Base-by-base conservation (phyloP, 2,797 vertebrate species). In the Tangara arthus region DNA sequence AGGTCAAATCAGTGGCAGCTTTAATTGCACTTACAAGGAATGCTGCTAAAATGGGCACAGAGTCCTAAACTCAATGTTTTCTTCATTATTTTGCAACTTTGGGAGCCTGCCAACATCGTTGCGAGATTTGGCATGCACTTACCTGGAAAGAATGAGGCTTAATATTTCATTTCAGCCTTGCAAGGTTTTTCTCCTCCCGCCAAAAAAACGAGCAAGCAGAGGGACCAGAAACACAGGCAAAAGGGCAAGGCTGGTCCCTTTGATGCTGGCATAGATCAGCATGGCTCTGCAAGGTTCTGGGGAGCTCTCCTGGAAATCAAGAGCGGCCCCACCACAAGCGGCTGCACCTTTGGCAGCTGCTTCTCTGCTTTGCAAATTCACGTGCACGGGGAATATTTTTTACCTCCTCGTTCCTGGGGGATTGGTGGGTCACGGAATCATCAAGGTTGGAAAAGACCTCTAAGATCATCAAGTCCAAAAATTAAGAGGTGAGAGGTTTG, bases 31-130 rank as follows among this genome's bases (percentile, higher is more conserved):
- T 95, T 96, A 66, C 89, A 93, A 97, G 85, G 81, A 93, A 96
- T 91, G 84, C 79, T 94, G 82, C 78, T 94, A 81, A 97, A 96
- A 97, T 42, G 90, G 91, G 87, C 92, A 95, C 55, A 73, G 86
- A 90, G 92, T 98, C 91, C 87, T 87, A 95, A 92, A 81, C 88
- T 96, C 92, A 94, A 96, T 69, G 24, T 94, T 98, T 97, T 97
- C 96, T 97, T 96, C 93, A 94, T 97, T 97, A 97, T 98, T 98
- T 98, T 97, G 96, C 95, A 98, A 97, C 72, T 77, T 57, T 94
- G 95, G 95, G 87, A 95, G 78, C 39, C 83, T 32, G 97, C 97
- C 97, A 98, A 76, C 50, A 75, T 78, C 28, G 3, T 94, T 97
- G 97, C 14, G 2, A 97, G 96, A 97, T 96, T 97, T 98, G 97